A percentile compares a stretch with the other conserved stretches of the same genome.
Evolutionary conservation across 2,888 invertebrate species (phyloP).

Genomic region (Athalia cordata): DNA sequence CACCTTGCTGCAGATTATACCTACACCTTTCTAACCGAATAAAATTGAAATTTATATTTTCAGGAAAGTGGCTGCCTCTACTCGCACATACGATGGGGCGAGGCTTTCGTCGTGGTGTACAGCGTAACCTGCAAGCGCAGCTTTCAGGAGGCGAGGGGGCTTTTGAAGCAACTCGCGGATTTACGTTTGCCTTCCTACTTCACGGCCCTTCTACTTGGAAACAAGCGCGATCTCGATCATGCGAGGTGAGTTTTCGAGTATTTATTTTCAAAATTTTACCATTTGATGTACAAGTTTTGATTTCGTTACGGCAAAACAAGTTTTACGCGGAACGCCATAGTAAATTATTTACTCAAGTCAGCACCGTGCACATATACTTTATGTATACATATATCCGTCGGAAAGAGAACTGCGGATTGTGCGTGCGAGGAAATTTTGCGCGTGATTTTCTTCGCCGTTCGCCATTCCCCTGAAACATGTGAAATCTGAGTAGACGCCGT

Average conservation of each 20-base stretch:
- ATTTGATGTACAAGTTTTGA: background rate
- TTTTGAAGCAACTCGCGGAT: constrained; percentile 82
- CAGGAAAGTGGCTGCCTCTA: constrained; percentile 85
- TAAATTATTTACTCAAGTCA: no score
- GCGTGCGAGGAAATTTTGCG: background rate
- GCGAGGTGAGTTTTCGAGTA: constrained; percentile 77
- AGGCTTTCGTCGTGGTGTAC: constrained; percentile 88
- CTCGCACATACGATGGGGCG: constrained; percentile 88
- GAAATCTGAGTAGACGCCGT: constrained; percentile 25
- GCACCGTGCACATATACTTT: no score
- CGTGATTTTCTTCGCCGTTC: constrained; percentile 3
- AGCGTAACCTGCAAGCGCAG: constrained; percentile 86
- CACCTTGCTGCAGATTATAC: background rate
- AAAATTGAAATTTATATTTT: constrained; percentile 59
- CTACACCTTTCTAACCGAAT: background rate
- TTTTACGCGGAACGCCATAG: no score
- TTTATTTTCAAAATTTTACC: background rate
- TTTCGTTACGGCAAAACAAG: no score
- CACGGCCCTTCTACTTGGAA: constrained; percentile 86
- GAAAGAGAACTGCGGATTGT: background rate
- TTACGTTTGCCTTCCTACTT: constrained; percentile 85
- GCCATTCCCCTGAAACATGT: background rate
- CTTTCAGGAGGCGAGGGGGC: constrained; percentile 84
- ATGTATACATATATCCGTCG: no score
- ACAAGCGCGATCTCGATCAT: constrained; percentile 88